phyloP scores from a whole-genome alignment of 2,797 vertebrate genomes.

The Tapirus indicus region DNA sequence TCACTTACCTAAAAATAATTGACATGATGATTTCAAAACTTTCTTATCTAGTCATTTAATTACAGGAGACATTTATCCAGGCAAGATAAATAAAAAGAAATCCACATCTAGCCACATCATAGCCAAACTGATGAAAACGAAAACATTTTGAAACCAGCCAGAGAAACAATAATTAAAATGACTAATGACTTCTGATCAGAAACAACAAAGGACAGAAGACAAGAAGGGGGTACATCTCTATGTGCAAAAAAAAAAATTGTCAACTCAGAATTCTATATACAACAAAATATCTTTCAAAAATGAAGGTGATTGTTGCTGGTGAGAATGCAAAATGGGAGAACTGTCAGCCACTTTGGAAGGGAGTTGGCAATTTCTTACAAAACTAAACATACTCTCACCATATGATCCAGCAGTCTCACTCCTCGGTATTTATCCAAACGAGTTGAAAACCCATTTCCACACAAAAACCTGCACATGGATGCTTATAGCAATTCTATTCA shows the following conservation, averaged over 20 bases:
- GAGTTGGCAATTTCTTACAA: background rate
- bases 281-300: background rate
- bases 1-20: slow-evolving; percentile 22
- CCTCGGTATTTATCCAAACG: background rate
- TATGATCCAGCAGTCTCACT: background rate
- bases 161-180: background rate
- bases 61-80: background rate
- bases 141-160: background rate
- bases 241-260: background rate
- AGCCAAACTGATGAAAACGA: background rate
- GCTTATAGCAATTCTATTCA: background rate
- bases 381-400: background rate
- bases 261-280: background rate
- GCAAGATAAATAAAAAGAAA: background rate
- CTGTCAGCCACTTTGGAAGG: background rate
- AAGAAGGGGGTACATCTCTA: background rate
- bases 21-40: background rate
- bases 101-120: background rate
- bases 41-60: background rate
- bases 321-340: background rate
- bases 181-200: background rate
- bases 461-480: background rate
- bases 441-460: background rate
- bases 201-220: background rate
- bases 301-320: background rate